These are phyloP conservation scores for Crax fasciolata DNA, from an alignment of 2,797 vertebrate genomes.

Conservation along the genomic window DNA sequence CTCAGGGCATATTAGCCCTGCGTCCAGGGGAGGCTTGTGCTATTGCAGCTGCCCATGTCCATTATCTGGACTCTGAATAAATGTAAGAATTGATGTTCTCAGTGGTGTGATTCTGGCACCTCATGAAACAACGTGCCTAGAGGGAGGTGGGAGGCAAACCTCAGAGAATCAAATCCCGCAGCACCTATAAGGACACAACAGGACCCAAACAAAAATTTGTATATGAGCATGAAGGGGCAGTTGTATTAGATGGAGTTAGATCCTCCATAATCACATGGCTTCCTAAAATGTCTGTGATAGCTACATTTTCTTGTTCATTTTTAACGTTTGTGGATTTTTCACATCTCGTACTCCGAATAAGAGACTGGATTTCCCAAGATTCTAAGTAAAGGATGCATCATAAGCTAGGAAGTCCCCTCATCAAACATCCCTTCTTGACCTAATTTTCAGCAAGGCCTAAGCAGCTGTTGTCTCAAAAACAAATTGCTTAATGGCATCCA, in stretches of 20 bases:
- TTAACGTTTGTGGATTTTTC: not conserved
- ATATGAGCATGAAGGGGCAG: accelerated
- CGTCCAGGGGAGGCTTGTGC: not conserved
- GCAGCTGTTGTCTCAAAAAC: slow-evolving; percentile 35
- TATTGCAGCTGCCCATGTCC: slow-evolving; percentile 42
- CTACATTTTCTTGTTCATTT: not conserved
- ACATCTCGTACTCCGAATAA: not conserved
- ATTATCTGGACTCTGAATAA: slow-evolving; percentile 14
- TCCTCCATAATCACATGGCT: not conserved
- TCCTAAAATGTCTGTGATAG: not conserved
- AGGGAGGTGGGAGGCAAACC: not conserved
- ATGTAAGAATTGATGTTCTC: slow-evolving; percentile 16
- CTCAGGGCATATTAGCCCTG: not conserved
- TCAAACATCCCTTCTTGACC: slow-evolving; percentile 39
- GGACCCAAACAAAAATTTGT: not conserved
- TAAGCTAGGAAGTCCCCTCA: slow-evolving; percentile 4
- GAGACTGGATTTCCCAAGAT: not conserved
- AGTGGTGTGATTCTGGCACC: not conserved
- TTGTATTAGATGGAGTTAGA: not conserved
- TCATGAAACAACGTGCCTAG: not conserved
- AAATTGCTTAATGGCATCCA: slow-evolving; percentile 56
- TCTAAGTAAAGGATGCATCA: not conserved
- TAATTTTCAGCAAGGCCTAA: slow-evolving; percentile 36
- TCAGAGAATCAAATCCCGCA: not conserved
- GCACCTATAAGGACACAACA: not conserved